Evolutionary conservation across 2,888 invertebrate species (phyloP).

Genomic region (Elegia similella): DNA sequence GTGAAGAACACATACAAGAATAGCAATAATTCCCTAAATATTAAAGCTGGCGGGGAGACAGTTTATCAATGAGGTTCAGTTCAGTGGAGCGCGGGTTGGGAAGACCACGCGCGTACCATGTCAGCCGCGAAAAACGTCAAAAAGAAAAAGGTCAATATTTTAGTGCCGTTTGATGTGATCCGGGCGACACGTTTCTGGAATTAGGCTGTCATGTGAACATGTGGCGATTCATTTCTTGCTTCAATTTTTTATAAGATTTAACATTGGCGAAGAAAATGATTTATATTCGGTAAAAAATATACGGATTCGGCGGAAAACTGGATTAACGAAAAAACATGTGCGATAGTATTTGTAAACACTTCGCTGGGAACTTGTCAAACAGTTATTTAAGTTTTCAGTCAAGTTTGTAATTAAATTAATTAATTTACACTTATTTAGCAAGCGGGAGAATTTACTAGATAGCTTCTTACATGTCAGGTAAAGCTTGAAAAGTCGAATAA

Average conservation of each 20-base stretch:
- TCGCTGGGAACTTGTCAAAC: neutral
- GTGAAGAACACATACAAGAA: neutral
- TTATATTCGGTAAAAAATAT: conserved; percentile 1
- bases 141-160: conserved; percentile 41
- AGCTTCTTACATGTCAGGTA: no score
- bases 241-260: neutral
- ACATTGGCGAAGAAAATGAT: neutral
- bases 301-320: neutral
- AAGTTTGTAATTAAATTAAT: no score
- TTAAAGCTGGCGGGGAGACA: conserved; percentile 44
- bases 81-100: conserved; percentile 49
- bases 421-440: no score
- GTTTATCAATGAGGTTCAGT: conserved; percentile 46
- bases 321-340: neutral
- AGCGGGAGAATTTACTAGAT: no score
- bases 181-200: neutral
- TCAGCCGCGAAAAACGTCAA: conserved; percentile 48
- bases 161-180: conserved; percentile 14
- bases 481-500: no score
- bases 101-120: conserved; percentile 46
- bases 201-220: neutral
- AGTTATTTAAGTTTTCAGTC: no score
- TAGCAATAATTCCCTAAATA: conserved; percentile 31
- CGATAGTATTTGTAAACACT: neutral
- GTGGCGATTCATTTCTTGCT: neutral